Conservation (phyloP, 2,797 vertebrate genomes). For the Mus spretus region DNA sequence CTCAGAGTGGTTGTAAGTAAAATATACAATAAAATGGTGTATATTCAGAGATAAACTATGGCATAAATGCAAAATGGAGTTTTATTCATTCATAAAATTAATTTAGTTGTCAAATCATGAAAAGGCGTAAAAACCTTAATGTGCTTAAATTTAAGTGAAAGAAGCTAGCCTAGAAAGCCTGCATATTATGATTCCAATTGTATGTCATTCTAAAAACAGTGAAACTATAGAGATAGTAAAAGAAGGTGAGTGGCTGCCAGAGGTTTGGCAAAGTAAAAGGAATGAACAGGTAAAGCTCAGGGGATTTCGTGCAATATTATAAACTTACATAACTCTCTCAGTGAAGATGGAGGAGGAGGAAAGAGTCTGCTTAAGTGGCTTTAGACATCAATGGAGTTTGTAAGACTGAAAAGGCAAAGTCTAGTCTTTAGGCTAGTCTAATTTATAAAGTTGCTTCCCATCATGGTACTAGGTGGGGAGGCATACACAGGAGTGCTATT, state of each 20-base stretch:
- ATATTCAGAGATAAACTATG: background rate
- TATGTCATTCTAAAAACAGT: background rate
- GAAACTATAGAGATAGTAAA: background rate
- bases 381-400: background rate
- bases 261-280: background rate
- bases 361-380: background rate
- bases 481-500: background rate
- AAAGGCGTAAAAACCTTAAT: background rate
- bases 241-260: conserved; percentile 3
- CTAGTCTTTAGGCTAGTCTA: background rate
- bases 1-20: background rate
- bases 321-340: background rate
- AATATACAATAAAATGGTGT: background rate
- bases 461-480: background rate
- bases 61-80: background rate
- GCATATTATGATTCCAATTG: background rate
- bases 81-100: background rate
- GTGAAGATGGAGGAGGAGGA: background rate
- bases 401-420: background rate
- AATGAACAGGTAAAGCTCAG: background rate
- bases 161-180: background rate
- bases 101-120: background rate
- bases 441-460: background rate
- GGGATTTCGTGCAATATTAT: background rate
- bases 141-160: background rate